Conservation (phyloP, 2,888 invertebrate species). For the Drosophila subsilvestris region DNA sequence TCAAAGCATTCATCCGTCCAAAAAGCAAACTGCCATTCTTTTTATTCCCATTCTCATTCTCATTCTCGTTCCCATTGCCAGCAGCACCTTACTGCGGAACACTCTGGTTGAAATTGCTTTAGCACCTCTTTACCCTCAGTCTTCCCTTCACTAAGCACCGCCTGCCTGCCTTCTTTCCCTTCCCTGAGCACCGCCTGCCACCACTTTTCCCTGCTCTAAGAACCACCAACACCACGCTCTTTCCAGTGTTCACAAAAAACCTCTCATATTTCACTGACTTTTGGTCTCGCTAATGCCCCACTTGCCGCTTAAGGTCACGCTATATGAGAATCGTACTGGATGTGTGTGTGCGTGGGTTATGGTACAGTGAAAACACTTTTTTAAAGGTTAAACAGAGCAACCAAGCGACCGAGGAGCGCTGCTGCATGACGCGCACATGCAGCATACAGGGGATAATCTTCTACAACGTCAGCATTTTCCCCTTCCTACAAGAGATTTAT, state of each 20-base stretch:
- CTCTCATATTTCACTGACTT: slow-evolving; percentile 70
- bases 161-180: background rate
- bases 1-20: slow-evolving; percentile 37
- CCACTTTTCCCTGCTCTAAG: too few relatives aligned
- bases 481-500: background rate
- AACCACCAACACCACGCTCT: background rate
- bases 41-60: background rate
- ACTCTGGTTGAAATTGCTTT: slow-evolving; percentile 45
- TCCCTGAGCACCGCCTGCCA: background rate
- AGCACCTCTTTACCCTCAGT: slow-evolving; percentile 35
- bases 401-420: too few relatives aligned
- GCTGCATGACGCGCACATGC: too few relatives aligned
- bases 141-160: background rate
- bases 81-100: slow-evolving; percentile 26
- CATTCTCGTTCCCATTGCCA: slow-evolving; percentile 10
- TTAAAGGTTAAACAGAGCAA: too few relatives aligned
- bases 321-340: slow-evolving; percentile 13
- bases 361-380: slow-evolving; percentile 6
- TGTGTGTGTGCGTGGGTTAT: slow-evolving; percentile 16
- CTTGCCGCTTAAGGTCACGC: slow-evolving; percentile 61
- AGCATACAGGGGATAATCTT: too few relatives aligned
- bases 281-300: slow-evolving; percentile 69
- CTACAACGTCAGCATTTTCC: background rate
- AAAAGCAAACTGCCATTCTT: slow-evolving; percentile 29
- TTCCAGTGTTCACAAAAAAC: slow-evolving; percentile 29